These are phyloP conservation scores for Flabesymbios commensalis DNA, from an alignment of 2,888 invertebrate species.

Conservation along the genomic window DNA sequence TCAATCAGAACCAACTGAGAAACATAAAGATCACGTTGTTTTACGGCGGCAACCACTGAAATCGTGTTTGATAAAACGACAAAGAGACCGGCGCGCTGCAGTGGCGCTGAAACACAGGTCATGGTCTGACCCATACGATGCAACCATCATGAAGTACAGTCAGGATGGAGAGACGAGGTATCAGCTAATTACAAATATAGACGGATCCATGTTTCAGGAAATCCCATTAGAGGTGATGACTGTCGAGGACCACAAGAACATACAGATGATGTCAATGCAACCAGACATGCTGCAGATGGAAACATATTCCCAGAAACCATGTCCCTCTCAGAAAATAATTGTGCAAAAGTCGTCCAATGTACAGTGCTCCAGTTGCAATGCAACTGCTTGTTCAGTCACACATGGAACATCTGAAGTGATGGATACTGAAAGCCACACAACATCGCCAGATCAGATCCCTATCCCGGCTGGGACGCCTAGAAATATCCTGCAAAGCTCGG, in stretches of 20 bases:
- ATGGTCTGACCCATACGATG: slow-evolving; percentile 31
- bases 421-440: neutral
- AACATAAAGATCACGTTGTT: neutral
- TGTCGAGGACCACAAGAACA: neutral
- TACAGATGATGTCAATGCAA: too few species aligned
- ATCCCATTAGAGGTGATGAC: neutral
- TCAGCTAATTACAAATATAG: slow-evolving; percentile 20
- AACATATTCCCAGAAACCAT: neutral
- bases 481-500: slow-evolving; percentile 21
- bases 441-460: slow-evolving; percentile 10
- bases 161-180: slow-evolving; percentile 28
- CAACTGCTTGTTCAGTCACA: neutral
- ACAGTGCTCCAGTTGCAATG: neutral
- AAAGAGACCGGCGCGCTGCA: neutral
- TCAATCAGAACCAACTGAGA: neutral
- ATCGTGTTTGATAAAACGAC: slow-evolving; percentile 24
- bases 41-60: slow-evolving; percentile 16
- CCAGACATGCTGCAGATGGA: neutral
- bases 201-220: neutral
- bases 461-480: slow-evolving; percentile 10
- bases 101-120: slow-evolving; percentile 23
- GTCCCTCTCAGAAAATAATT: neutral
- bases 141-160: slow-evolving; percentile 26
- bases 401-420: neutral
- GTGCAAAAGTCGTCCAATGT: neutral